Conservation (phyloP, 2,888 invertebrate genomes). For the Andrena dorsata region DNA sequence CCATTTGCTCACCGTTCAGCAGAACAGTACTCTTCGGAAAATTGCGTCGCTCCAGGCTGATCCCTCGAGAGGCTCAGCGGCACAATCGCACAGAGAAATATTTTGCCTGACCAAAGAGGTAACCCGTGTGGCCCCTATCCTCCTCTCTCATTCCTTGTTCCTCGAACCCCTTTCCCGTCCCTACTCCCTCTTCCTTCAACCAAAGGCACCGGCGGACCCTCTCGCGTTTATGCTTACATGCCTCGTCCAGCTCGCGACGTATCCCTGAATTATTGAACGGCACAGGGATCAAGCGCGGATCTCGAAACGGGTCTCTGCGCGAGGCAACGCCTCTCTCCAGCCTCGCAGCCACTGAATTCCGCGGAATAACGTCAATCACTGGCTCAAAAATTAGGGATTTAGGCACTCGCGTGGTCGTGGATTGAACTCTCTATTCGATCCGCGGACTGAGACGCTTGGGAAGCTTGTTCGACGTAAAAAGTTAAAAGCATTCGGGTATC, state of each 20-base stretch:
- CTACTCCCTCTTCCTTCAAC: slow-evolving; percentile 46
- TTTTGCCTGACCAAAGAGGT: slow-evolving; percentile 77
- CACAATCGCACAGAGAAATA: slow-evolving; percentile 75
- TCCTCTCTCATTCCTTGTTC: slow-evolving; percentile 49
- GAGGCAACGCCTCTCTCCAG: slow-evolving; percentile 63
- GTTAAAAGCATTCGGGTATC: neutral
- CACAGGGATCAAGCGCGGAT: slow-evolving; percentile 73
- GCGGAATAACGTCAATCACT: slow-evolving; percentile 24
- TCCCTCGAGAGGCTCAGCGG: slow-evolving; percentile 74
- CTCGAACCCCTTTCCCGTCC: slow-evolving; percentile 49
- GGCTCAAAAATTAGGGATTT: slow-evolving; percentile 22
- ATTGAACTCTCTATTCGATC: neutral
- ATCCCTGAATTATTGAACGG: slow-evolving; percentile 77
- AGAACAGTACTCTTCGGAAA: slow-evolving; percentile 51
- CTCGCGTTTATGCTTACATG: slow-evolving; percentile 76
- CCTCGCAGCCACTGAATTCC: slow-evolving; percentile 49
- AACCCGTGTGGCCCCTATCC: slow-evolving; percentile 63
- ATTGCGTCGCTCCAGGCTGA: slow-evolving; percentile 63
- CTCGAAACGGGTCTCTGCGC: slow-evolving; percentile 62
- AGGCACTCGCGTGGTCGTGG: neutral
- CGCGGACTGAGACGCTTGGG: neutral
- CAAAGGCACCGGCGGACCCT: slow-evolving; percentile 42
- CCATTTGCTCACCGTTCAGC: slow-evolving; percentile 42
- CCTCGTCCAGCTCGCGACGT: slow-evolving; percentile 73
- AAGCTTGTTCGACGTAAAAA: slow-evolving; percentile 4